These are phyloP conservation scores for Lasioglossum pauxillum DNA, from an alignment of 2,888 invertebrate species.

Conservation along the genomic window DNA sequence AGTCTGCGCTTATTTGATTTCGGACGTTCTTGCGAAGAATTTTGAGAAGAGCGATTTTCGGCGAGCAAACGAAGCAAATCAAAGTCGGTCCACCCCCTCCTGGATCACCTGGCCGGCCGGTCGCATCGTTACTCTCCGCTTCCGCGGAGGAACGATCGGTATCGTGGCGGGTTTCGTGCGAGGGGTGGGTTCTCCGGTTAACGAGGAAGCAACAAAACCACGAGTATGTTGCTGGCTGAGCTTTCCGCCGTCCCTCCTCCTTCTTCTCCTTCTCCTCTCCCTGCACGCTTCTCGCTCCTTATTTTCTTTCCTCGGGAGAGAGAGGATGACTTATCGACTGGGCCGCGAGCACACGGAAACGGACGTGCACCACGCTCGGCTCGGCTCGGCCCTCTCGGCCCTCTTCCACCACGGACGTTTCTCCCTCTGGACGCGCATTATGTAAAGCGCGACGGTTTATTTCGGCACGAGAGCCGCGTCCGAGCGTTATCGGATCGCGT, in stretches of 20 bases:
- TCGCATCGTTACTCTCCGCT: slow-evolving; percentile 53
- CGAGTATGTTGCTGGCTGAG: slow-evolving; percentile 48
- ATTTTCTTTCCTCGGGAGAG: slow-evolving; percentile 27
- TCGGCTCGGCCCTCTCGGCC: slow-evolving; percentile 30
- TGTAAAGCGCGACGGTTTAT: slow-evolving; percentile 83
- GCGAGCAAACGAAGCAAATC: background rate
- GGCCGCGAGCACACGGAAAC: slow-evolving; percentile 73
- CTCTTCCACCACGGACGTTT: slow-evolving; percentile 31
- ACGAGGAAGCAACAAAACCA: slow-evolving; percentile 64
- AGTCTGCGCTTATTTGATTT: too few species aligned
- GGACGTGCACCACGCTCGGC: slow-evolving; percentile 70
- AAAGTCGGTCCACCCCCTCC: background rate
- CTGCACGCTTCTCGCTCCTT: background rate
- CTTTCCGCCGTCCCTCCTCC: slow-evolving; percentile 41
- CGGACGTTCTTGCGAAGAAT: background rate
- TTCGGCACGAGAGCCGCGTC: slow-evolving; percentile 80
- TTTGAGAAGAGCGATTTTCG: background rate
- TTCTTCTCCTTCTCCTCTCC: background rate
- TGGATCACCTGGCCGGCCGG: slow-evolving; percentile 12
- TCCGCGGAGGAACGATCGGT: slow-evolving; percentile 48
- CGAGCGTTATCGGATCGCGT: slow-evolving; percentile 82
- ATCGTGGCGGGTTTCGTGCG: slow-evolving; percentile 39
- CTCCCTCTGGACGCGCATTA: slow-evolving; percentile 78
- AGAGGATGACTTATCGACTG: slow-evolving; percentile 68
- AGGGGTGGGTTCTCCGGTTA: slow-evolving; percentile 45